These are phyloP conservation scores for Thera britannica DNA, from an alignment of 2,888 invertebrate species.

Conservation along the genomic window DNA sequence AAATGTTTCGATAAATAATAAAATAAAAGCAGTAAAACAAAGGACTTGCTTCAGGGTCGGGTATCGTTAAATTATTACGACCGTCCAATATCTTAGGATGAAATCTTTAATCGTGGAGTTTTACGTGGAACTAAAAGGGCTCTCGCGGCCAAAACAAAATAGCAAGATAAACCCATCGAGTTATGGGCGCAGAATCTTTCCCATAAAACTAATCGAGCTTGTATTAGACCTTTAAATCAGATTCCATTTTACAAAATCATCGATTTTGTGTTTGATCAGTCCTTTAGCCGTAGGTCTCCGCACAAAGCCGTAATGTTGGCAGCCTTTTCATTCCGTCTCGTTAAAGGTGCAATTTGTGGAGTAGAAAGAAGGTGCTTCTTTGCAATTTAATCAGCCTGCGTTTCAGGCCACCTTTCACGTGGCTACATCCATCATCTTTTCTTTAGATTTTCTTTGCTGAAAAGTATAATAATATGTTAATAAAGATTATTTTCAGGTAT, in stretches of 20 bases:
- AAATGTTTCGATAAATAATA: conserved; percentile 82
- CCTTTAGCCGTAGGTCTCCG: neutral
- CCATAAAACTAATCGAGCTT: conserved; percentile 66
- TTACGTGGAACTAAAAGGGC: conserved; percentile 66
- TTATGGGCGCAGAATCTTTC: conserved; percentile 63
- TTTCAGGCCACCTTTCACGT: conserved; percentile 1
- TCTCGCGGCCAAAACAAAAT: conserved; percentile 58
- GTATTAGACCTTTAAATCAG: conserved; percentile 12
- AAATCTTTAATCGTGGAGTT: conserved; percentile 79
- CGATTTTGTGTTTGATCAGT: conserved; percentile 6
- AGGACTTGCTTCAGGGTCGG: conserved; percentile 66
- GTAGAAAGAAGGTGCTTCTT: conserved; percentile 5
- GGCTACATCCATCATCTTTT: conserved; percentile 10
- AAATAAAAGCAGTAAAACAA: conserved; percentile 78
- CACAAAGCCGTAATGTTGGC: neutral
- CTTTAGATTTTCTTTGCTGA: conserved; percentile 2
- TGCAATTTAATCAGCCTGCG: conserved; percentile 14
- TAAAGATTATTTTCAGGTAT: neutral
- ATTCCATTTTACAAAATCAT: conserved; percentile 13
- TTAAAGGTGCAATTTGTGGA: conserved; percentile 11
- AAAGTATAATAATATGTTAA: conserved; percentile 6
- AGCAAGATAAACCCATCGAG: conserved; percentile 62
- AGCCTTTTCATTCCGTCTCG: neutral
- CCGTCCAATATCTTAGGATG: conserved; percentile 76
- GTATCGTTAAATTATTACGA: conserved; percentile 82